Evolutionary conservation across 2,113 vertebrate species (phyloP).

Genomic region (Cardinalis cardinalis): DNA sequence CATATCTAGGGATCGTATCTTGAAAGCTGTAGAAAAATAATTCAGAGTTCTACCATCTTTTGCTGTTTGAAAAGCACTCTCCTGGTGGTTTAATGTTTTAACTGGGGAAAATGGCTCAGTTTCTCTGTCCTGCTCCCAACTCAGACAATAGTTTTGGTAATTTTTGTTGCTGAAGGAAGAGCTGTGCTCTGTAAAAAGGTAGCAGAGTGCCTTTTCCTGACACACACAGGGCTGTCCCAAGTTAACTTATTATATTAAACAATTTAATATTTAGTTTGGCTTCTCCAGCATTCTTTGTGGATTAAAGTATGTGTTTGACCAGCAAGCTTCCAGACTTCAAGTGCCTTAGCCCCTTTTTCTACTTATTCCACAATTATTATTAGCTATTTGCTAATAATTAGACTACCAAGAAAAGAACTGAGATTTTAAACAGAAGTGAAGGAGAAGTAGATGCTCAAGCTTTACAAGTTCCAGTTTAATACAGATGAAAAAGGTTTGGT

Average conservation of each 20-base stretch:
- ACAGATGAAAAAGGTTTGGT: background rate
- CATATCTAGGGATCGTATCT: background rate
- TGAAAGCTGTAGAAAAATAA: background rate
- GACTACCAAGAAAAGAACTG: background rate
- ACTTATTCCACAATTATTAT: background rate
- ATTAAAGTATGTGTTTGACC: background rate
- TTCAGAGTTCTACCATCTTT: background rate
- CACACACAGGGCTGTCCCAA: background rate
- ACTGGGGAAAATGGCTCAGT: background rate
- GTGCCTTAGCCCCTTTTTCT: background rate
- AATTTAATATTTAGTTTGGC: background rate
- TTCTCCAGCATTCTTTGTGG: background rate
- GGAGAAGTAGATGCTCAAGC: background rate
- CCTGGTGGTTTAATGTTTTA: background rate
- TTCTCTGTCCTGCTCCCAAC: accelerated
- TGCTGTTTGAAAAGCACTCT: background rate
- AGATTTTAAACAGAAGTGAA: background rate
- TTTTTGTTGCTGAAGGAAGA: background rate
- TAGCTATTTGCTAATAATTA: conserved; percentile 54
- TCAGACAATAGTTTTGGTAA: background rate
- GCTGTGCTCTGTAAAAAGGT: background rate
- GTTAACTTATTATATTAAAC: background rate
- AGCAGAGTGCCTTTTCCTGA: background rate
- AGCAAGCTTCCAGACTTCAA: background rate
- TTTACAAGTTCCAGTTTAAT: background rate